Evolutionary conservation across 1,140 invertebrate species (phyloP), one percentile per base, ranked within the genome.

Genomic region (Lineus longissimus): DNA sequence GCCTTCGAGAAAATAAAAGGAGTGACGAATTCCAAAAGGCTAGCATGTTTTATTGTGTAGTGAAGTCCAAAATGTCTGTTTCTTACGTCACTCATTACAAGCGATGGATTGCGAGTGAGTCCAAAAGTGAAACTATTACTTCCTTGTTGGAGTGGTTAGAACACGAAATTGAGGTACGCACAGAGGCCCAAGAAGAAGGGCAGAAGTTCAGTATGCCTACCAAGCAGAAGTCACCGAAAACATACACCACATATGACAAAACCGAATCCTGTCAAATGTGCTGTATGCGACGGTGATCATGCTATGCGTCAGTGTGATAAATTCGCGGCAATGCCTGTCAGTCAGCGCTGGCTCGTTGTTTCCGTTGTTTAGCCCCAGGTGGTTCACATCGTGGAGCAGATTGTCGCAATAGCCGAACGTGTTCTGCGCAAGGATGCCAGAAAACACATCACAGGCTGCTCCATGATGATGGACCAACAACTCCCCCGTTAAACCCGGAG

Each of bases 1-100:
- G 47, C 47, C 47, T 51, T 6, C 47, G 25, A 4, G 47, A 51
- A n/a, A 19, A 27, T n/a, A 27, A 23, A 7, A 4, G 47, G 47
- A 51, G 6, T 23, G 47, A 51, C 6, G 47, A 51, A n/a, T 51
- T 51, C n/a, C 47, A 51, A n/a, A 9, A 6, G 6, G 47, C 6
- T n/a, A 23, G 19, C 25, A 51, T 51, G 47, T 51, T 51, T 51
- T 51, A 51, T n/a, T 51, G 47, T 51, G 47, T 51, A 7, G 47
- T 51, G 4, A 51, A 51, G 25, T 4, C 47, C 4, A 51, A 51
- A 51, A 4, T 51, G 47, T n/a, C 47, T 27, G 6, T n/a, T 27
- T 6, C 47, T 7, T 51, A 51, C n/a, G n/a, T 51, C n/a, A n/a
- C 47, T 6, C 47, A 51, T 9, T 51, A 51, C 25, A 51, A 51